Evolutionary conservation across 2,113 vertebrate species (phyloP).

Genomic region (Uropsilus gracilis): DNA sequence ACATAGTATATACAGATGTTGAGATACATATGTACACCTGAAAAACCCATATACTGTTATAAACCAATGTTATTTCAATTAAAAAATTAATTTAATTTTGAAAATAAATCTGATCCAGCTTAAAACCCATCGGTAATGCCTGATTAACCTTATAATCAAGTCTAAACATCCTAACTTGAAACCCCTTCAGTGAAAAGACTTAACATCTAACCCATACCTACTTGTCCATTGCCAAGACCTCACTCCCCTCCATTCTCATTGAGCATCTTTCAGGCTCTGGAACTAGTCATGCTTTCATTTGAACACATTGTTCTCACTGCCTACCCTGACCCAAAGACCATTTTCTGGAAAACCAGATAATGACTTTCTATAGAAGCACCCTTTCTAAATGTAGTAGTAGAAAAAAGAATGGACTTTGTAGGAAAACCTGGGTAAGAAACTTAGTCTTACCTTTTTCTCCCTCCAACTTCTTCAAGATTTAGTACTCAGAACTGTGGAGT

Average conservation of each 20-base stretch:
- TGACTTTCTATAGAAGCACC: background rate
- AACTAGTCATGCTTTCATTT: background rate
- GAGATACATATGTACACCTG: background rate
- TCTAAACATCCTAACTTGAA: background rate
- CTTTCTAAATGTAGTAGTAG: background rate
- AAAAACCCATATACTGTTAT: too few species aligned
- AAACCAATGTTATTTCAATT: too few species aligned
- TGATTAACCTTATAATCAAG: background rate
- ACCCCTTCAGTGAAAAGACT: background rate
- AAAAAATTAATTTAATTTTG: background rate
- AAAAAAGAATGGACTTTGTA: background rate
- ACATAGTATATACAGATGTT: background rate
- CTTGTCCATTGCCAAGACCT: background rate
- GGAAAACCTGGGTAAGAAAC: background rate
- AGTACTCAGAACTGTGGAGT: conserved; percentile 20
- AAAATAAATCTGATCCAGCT: background rate
- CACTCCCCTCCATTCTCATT: background rate
- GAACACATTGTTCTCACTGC: background rate
- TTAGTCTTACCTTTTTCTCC: background rate
- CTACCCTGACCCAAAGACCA: background rate
- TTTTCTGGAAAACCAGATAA: background rate
- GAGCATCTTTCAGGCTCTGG: background rate
- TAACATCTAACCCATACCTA: background rate
- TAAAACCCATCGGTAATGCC: conserved; percentile 1
- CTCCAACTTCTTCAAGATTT: conserved; percentile 30